Conservation (phyloP, 2,888 invertebrate genomes). For the Hyposoter dolosus region DNA sequence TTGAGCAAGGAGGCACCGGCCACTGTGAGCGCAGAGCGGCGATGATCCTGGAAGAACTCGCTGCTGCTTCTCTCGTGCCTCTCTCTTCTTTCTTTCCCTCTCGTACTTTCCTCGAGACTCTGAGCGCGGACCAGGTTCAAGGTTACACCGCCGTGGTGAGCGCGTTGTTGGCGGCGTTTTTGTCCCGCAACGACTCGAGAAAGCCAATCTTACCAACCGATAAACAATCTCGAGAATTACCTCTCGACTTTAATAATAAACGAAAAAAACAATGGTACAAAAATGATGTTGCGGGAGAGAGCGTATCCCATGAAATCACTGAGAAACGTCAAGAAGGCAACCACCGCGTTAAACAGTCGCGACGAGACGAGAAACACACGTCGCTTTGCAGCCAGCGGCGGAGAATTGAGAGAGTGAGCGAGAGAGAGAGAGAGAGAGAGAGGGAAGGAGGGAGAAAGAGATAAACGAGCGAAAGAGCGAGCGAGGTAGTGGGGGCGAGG, state of each 20-base stretch:
- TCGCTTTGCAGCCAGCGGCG: constrained; percentile 40
- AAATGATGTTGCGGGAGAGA: neutral
- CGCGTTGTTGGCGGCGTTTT: constrained; percentile 42
- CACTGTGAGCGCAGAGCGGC: constrained; percentile 31
- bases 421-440: neutral
- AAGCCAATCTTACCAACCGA: constrained; percentile 29
- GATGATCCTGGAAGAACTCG: constrained; percentile 52
- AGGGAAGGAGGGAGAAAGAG: constrained; percentile 10
- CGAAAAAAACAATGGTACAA: constrained; percentile 13
- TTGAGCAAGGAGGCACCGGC: constrained; percentile 36
- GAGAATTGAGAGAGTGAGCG: constrained; percentile 24
- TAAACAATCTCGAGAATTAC: constrained; percentile 27
- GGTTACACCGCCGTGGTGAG: constrained; percentile 65
- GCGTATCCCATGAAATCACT: constrained; percentile 8
- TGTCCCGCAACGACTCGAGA: neutral
- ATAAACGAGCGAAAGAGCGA: constrained; percentile 40
- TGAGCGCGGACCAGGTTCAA: constrained; percentile 67
- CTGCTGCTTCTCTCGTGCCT: constrained; percentile 20
- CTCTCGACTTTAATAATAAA: neutral
- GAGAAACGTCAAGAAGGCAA: constrained; percentile 53
- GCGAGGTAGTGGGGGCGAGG: constrained; percentile 33
- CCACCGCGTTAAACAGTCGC: constrained; percentile 54
- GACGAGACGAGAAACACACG: constrained; percentile 55
- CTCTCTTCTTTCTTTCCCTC: constrained; percentile 33
- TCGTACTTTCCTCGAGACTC: constrained; percentile 32